Evolutionary conservation across 2,888 invertebrate species (phyloP).

Genomic region (Drosophila subquinaria): DNA sequence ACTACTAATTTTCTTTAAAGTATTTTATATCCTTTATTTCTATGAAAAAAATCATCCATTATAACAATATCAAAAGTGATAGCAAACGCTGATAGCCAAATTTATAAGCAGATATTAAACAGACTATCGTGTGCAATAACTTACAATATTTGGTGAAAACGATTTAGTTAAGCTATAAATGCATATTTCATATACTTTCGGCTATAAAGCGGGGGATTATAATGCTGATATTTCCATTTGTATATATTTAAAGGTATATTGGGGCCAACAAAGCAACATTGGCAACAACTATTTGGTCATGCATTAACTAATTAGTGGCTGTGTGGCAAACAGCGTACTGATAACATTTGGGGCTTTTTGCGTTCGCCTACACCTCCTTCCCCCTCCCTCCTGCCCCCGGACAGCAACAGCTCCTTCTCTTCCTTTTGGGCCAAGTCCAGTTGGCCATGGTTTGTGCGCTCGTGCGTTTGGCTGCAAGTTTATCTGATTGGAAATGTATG

Average conservation of each 20-base stretch:
- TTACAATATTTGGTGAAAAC: neutral
- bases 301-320: slow-evolving; percentile 79
- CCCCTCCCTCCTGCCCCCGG: neutral
- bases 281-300: slow-evolving; percentile 67
- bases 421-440: slow-evolving; percentile 22
- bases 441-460: slow-evolving; percentile 61
- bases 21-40: no score
- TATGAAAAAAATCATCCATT: no score
- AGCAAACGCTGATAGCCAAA: no score
- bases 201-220: neutral
- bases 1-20: no score
- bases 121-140: neutral
- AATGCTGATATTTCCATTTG: neutral
- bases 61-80: no score
- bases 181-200: neutral
- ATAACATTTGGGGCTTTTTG: slow-evolving; percentile 37
- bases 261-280: slow-evolving; percentile 25
- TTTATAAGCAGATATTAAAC: no score
- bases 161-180: neutral
- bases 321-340: slow-evolving; percentile 37
- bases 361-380: neutral
- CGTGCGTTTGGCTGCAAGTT: slow-evolving; percentile 71
- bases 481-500: slow-evolving; percentile 74
- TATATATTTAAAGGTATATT: slow-evolving; percentile 5
- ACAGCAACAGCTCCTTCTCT: slow-evolving; percentile 19